Percentiles rank a stretch among this genome's conserved stretches.
phyloP scores from a whole-genome alignment of 1,140 invertebrate genomes.

The Globodera ellingtonae region DNA sequence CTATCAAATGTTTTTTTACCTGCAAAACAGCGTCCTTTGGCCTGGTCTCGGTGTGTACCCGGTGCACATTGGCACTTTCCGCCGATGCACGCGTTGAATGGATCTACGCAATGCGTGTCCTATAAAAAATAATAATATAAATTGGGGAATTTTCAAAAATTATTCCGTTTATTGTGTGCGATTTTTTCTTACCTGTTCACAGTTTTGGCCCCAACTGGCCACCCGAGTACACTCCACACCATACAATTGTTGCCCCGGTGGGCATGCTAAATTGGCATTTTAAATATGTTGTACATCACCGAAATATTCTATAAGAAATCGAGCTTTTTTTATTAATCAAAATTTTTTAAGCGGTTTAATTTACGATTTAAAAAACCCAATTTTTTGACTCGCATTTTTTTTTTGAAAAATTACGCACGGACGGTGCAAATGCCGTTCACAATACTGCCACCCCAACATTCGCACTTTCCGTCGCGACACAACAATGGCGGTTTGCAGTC shows the following conservation, averaged over 20 bases:
- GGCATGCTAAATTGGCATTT: conserved; percentile 57
- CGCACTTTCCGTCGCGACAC: conserved; percentile 64
- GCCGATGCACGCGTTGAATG: conserved; percentile 59
- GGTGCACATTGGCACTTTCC: conserved; percentile 63
- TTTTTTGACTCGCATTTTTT: no score
- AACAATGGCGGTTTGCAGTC: conserved; percentile 64
- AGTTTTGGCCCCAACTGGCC: conserved; percentile 58
- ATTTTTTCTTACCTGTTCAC: conserved; percentile 43
- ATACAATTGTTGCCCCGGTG: conserved; percentile 62
- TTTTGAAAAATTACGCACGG: conserved; percentile 49
- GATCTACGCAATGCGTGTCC: conserved; percentile 61
- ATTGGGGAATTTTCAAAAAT: not conserved
- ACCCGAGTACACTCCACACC: conserved; percentile 63
- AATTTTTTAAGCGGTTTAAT: no score
- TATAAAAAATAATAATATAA: conserved; percentile 9
- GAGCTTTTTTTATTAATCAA: conserved; percentile 4
- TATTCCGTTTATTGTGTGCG: conserved; percentile 7
- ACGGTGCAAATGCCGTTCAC: conserved; percentile 62
- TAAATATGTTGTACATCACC: no score
- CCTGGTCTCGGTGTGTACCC: conserved; percentile 56
- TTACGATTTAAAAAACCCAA: conserved; percentile 16
- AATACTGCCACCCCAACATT: conserved; percentile 65
- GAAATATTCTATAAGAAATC: no score
- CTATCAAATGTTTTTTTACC: conserved; percentile 29
- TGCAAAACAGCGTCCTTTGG: conserved; percentile 57